Evolutionary conservation across 2,888 invertebrate species (phyloP).

Genomic region (Oeneis ivallda): DNA sequence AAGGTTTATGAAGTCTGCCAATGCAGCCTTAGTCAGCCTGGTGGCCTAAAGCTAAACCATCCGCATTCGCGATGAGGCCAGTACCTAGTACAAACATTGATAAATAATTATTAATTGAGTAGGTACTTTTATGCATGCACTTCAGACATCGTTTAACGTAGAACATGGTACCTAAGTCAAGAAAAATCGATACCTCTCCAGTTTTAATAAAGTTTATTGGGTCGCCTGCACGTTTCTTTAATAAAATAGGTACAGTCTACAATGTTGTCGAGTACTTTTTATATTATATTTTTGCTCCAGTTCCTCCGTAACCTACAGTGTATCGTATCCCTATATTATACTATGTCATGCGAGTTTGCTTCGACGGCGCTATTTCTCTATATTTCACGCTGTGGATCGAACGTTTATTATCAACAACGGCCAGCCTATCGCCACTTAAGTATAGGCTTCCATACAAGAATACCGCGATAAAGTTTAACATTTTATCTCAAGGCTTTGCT

Average conservation of each 20-base stretch:
- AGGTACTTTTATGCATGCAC: too few relatives aligned
- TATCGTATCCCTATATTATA: constrained; percentile 25
- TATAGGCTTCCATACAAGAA: constrained; percentile 29
- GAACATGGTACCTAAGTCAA: neutral
- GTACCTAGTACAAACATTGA: too few relatives aligned
- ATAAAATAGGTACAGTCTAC: constrained; percentile 5
- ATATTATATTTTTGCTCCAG: constrained; percentile 1
- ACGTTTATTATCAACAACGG: constrained; percentile 38
- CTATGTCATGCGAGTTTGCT: constrained; percentile 24
- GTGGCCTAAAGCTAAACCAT: too few relatives aligned
- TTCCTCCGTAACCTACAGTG: constrained; percentile 19
- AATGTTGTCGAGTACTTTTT: constrained; percentile 13
- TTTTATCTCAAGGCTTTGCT: constrained; percentile 30
- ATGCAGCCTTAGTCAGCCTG: too few relatives aligned
- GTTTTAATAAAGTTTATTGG: neutral
- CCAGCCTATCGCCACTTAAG: constrained; percentile 3
- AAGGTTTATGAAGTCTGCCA: too few relatives aligned
- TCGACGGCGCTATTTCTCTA: constrained; percentile 30
- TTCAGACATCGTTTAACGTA: neutral
- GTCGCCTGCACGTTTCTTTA: neutral
- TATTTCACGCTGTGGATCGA: constrained; percentile 40
- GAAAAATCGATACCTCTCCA: neutral
- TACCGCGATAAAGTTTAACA: constrained; percentile 34
- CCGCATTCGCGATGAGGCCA: too few relatives aligned
- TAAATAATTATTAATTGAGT: too few relatives aligned